Conservation (phyloP, 2,113 vertebrate species). For the Garra rufa region DNA sequence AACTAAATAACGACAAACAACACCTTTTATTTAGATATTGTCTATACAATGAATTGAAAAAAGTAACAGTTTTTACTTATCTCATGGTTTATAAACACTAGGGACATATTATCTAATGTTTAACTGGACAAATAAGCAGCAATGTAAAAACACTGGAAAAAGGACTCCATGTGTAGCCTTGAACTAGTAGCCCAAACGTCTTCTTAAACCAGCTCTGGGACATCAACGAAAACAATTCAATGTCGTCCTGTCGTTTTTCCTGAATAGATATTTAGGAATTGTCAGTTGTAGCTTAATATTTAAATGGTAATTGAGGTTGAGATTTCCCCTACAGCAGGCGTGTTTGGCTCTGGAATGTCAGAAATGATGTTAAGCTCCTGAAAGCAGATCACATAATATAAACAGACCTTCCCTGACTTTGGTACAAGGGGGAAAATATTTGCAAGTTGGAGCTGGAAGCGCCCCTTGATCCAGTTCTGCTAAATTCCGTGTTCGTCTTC, state of each 20-base stretch:
- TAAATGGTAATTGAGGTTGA: background rate
- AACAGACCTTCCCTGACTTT: slow-evolving; percentile 1
- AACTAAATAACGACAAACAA: background rate
- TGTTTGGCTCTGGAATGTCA: background rate
- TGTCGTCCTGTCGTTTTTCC: background rate
- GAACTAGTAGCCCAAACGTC: background rate
- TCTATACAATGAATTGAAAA: background rate
- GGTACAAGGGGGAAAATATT: background rate
- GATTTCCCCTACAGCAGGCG: background rate
- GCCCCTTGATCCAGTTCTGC: background rate
- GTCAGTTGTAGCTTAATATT: background rate
- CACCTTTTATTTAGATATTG: background rate
- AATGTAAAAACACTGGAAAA: background rate
- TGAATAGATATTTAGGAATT: background rate
- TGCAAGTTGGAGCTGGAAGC: background rate
- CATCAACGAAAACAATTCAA: background rate
- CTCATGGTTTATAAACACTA: background rate
- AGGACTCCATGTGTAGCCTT: slow-evolving; percentile 5
- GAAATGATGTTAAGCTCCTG: background rate
- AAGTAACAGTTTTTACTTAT: background rate
- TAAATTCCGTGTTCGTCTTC: background rate
- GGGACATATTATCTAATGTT: background rate
- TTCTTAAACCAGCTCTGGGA: background rate
- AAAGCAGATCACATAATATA: background rate
- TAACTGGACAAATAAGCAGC: background rate